Conservation (phyloP, 2,113 vertebrate genomes). For the Noctilio leporinus region DNA sequence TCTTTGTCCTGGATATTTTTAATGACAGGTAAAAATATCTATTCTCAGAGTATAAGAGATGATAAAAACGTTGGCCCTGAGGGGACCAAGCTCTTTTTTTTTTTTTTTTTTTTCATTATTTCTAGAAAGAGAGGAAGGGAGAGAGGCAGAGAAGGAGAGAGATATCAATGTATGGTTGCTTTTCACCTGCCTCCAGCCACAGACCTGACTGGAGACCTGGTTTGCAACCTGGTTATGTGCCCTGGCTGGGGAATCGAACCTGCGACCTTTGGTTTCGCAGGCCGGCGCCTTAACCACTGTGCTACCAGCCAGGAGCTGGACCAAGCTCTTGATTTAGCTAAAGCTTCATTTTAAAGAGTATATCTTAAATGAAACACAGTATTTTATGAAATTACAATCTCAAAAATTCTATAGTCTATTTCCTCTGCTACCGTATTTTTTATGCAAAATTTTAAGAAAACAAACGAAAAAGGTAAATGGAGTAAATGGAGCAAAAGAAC, state of each 20-base stretch:
- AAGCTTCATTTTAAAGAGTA: neutral
- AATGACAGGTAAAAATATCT: conserved; percentile 11
- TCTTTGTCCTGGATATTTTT: conserved; percentile 18
- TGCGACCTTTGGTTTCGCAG: too few relatives aligned
- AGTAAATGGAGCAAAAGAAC: neutral
- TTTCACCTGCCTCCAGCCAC: too few relatives aligned
- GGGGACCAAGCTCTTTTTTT: too few relatives aligned
- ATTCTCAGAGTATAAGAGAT: conserved; percentile 7
- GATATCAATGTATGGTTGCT: too few relatives aligned
- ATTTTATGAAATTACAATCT: neutral
- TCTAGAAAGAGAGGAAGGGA: too few relatives aligned
- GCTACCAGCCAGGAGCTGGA: too few relatives aligned
- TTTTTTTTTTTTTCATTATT: too few relatives aligned
- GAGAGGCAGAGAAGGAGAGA: too few relatives aligned
- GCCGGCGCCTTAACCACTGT: too few relatives aligned
- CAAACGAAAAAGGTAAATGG: neutral
- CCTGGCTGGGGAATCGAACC: too few relatives aligned
- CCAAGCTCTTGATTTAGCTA: neutral
- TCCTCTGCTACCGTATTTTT: neutral
- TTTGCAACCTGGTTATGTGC: too few relatives aligned
- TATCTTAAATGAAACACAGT: neutral
- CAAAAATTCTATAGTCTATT: neutral
- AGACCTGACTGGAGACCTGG: too few relatives aligned
- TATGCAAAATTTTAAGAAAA: neutral
- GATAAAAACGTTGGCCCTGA: conserved; percentile 17